Base-by-base conservation (phyloP, 2,113 vertebrate genomes). In the Scortum barcoo region DNA sequence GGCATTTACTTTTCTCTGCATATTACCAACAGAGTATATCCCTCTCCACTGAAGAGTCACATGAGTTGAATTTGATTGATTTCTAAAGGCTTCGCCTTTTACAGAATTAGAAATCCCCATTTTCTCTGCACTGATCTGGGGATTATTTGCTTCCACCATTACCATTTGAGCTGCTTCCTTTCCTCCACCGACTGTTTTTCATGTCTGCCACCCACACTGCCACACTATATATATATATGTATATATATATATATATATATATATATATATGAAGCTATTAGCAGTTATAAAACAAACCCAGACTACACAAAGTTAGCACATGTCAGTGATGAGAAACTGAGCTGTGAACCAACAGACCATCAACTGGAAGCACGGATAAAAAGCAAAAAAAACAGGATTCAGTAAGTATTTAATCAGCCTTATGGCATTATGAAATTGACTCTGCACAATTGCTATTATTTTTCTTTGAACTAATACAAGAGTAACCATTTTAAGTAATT, bases 141-240 rank as follows among this genome's bases (percentile, higher is more conserved):
- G 80, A 88, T 88, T 70, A 82, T 75, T 83, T 75, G 48, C 69
- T 63, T 80, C 42, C 61, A 56, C 38, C 1, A 2, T 71, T 10
- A 14, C 66, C 72, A 80, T 71, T 79, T 70, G 24, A 71, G 85
- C n/a, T 0, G 69, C 81, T 72, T 68, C 65, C 48, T 68, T 14
- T 65, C 66, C 60, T 68, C 22, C 20, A 20, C 48, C 70, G 51
- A 17, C 63, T 67, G 70, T 75, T 89, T 62, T 91, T 91, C 81
- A 80, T 86, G 78, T 83, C 69, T 86, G 69, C 88, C 86, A 51
- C 88, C 86, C 82, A 89, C 90, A n/a, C n/a, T n/a, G n/a, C n/a
- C n/a, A n/a, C n/a, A n/a, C n/a, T n/a, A 36, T 36, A 36, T 36
- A 36, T 36, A 36, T 36, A 36, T 36, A 36, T 36, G 6, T 36